These are phyloP conservation scores for Thunnus thynnus DNA, from an alignment of 2,113 vertebrate genomes.

Conservation along the genomic window DNA sequence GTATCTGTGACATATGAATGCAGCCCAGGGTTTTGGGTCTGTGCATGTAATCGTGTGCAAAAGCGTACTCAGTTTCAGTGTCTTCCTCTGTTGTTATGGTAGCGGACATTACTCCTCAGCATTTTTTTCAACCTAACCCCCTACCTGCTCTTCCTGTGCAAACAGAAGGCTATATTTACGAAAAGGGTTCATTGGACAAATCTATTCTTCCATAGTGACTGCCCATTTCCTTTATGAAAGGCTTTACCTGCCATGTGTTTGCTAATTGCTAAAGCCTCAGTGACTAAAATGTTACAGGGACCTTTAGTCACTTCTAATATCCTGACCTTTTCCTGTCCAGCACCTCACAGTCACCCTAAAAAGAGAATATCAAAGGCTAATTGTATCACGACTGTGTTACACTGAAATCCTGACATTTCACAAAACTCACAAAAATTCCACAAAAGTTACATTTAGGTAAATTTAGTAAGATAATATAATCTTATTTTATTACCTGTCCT, in stretches of 20 bases:
- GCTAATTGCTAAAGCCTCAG: constrained; percentile 46
- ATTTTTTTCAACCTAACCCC: neutral
- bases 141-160: neutral
- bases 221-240: constrained; percentile 25
- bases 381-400: constrained; percentile 18
- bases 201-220: constrained; percentile 23
- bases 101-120: constrained; percentile 1
- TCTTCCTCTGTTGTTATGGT: constrained; percentile 20
- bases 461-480: too few species aligned
- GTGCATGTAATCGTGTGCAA: neutral
- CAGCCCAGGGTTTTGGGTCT: neutral
- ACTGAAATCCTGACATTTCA: neutral
- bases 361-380: constrained; percentile 45
- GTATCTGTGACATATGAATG: constrained; percentile 7
- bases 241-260: constrained; percentile 30
- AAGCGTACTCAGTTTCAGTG: neutral
- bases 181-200: constrained; percentile 29
- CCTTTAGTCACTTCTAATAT: constrained; percentile 46
- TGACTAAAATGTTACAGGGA: constrained; percentile 24
- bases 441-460: too few species aligned
- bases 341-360: constrained; percentile 14
- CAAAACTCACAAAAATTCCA: too few species aligned
- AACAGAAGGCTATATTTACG: neutral
- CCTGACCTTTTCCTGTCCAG: constrained; percentile 55
- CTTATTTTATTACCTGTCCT: too few species aligned